Conservation (phyloP, 2,113 vertebrate species). For the Ictidomys tridecemlineatus region DNA sequence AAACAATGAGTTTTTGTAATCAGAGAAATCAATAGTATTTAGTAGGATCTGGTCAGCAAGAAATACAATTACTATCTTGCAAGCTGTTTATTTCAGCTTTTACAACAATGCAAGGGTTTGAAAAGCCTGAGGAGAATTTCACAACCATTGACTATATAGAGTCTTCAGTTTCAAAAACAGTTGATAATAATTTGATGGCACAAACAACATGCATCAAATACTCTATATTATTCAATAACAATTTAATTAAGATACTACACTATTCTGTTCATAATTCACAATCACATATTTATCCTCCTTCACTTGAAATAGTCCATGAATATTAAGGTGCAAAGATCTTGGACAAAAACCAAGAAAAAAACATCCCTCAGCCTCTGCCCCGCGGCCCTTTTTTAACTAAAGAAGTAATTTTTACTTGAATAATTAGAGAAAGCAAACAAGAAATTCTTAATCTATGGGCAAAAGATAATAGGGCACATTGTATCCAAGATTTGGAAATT, state of each 20-base stretch:
- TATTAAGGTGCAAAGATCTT: conserved; percentile 60
- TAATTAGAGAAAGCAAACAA: conserved; percentile 51
- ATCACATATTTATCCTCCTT: conserved; percentile 36
- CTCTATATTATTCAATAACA: conserved; percentile 57
- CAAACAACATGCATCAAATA: conserved; percentile 69
- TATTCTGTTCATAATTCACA: conserved; percentile 60
- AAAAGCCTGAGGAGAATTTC: conserved; percentile 60
- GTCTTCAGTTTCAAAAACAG: conserved; percentile 68
- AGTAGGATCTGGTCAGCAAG: conserved; percentile 50
- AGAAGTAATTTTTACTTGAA: conserved; percentile 12
- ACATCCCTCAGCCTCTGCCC: not conserved
- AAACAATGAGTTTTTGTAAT: conserved; percentile 61
- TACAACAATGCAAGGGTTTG: conserved; percentile 77
- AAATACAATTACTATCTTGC: conserved; percentile 68
- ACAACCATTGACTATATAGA: conserved; percentile 49
- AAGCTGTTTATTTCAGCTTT: conserved; percentile 83
- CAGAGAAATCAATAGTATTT: not conserved
- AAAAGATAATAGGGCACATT: not conserved
- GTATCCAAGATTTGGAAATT: not conserved
- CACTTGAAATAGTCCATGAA: conserved; percentile 48
- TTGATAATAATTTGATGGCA: conserved; percentile 76
- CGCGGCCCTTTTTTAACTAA: too few relatives aligned
- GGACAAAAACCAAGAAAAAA: conserved; percentile 52
- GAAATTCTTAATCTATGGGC: conserved; percentile 25
- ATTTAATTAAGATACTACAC: conserved; percentile 42